Evolutionary conservation across 1,140 invertebrate genomes (phyloP), one percentile per base, ranked within the genome.

Genomic region (Andricus grossulariae): DNA sequence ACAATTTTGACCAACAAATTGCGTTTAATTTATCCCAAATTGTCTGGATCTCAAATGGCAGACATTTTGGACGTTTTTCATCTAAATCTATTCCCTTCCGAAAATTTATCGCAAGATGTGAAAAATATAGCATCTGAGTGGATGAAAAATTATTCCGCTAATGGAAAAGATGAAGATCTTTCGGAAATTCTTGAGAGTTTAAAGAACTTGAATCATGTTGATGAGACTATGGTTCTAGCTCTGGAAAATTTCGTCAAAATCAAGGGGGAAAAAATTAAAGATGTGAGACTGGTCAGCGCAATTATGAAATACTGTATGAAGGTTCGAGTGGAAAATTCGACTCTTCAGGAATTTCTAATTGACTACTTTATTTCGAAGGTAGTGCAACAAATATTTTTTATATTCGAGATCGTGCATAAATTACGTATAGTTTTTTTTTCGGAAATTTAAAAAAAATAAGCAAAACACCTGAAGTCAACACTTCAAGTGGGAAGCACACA

Each of bases 271-370:
- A 90, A 90, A 78, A 90, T 93, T 21, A 88, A 92, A 76, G 92
- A 94, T 78, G 88, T 93, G 73, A 85, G 91, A 60, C 84, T 96
- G n/a, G 88, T 95, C 45, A 88, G 93, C 3, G 86, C 92, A 12
- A 91, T 95, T 45, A 92, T 94, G 85, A 93, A 94, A 81, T 95
- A 95, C 81, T 95, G 93, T 82, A 89, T 91, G 72, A 90, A 92
- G 76, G 92, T 94, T 80, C 91, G 93, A 54, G 85, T 95, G 51
- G 88, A 93, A 54, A 95, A 94, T 84, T 74, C 87, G 10, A 75
- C 86, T 19, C 93, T 96, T 80, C 86, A 96, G 21, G 90, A 94
- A 74, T 90, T 90, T 51, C 93, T 93, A 79, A 92, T 91, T 45
- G 86, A 93, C 74, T 94, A 94, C 85, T 93, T 95, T 82, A 87